Percentiles rank a stretch among this genome's conserved stretches.
These are phyloP conservation scores for Charanyca ferruginea DNA, from an alignment of 2,888 invertebrate species.

Conservation along the genomic window DNA sequence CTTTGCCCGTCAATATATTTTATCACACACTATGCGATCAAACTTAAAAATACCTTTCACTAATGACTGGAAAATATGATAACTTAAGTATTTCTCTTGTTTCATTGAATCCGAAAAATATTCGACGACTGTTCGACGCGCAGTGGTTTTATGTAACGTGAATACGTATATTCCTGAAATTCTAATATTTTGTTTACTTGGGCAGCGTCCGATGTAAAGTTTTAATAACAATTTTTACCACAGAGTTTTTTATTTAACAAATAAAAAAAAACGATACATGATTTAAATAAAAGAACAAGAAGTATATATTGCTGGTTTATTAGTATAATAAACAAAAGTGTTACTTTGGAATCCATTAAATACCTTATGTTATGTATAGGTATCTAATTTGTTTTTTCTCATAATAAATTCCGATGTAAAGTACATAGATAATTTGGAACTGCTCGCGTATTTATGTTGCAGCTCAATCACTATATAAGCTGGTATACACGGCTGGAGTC, in stretches of 20 bases:
- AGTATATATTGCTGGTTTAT: too few species aligned
- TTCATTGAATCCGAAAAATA: neutral
- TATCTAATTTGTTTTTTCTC: too few species aligned
- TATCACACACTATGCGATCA: constrained; percentile 52
- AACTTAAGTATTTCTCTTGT: neutral
- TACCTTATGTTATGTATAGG: too few species aligned
- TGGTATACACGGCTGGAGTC: constrained; percentile 72
- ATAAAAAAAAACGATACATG: neutral
- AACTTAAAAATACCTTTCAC: constrained; percentile 41
- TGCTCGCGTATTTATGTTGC: constrained; percentile 49
- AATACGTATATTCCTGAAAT: constrained; percentile 1
- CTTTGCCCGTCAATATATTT: constrained; percentile 59
- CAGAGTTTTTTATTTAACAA: constrained; percentile 1
- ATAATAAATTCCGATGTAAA: too few species aligned
- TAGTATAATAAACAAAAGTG: neutral
- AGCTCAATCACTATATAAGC: constrained; percentile 66
- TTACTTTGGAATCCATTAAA: neutral
- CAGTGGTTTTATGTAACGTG: constrained; percentile 10
- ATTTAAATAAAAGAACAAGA: neutral
- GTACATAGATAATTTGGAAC: constrained; percentile 36
- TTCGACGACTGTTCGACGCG: neutral
- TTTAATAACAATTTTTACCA: constrained; percentile 11
- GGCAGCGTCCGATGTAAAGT: constrained; percentile 19
- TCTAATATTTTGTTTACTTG: constrained; percentile 11
- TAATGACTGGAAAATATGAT: constrained; percentile 16